Percentiles rank a stretch among this genome's conserved stretches.
These are phyloP conservation scores for Hesperia comma DNA, from an alignment of 2,888 invertebrate species.

Conservation along the genomic window DNA sequence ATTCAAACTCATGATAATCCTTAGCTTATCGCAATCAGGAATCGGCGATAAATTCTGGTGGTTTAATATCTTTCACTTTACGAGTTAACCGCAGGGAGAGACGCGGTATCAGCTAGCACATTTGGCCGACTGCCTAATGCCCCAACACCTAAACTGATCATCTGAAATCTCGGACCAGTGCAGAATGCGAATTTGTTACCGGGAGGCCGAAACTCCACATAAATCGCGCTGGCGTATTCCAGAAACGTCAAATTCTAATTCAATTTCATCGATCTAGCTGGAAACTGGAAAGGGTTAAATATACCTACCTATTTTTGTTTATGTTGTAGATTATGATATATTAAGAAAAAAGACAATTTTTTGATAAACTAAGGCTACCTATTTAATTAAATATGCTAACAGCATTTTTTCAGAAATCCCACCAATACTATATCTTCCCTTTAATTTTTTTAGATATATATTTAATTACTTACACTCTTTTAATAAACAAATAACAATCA, in stretches of 20 bases:
- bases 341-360: too few species aligned
- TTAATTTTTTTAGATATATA: too few species aligned
- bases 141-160: slow-evolving; percentile 24
- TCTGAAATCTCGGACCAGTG: slow-evolving; percentile 9
- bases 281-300: too few species aligned
- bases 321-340: not conserved
- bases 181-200: slow-evolving; percentile 12
- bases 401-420: too few species aligned
- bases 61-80: slow-evolving; percentile 12
- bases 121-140: slow-evolving; percentile 18
- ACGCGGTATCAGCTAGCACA: not conserved
- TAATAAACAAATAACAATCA: too few species aligned
- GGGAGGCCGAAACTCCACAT: slow-evolving; percentile 1
- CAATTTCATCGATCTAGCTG: too few species aligned
- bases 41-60: not conserved
- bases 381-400: too few species aligned
- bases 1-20: too few species aligned
- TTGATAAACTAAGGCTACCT: too few species aligned
- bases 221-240: not conserved
- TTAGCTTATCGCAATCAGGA: not conserved
- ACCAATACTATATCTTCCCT: too few species aligned
- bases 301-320: too few species aligned
- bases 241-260: slow-evolving; percentile 1
- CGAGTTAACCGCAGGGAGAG: slow-evolving; percentile 3
- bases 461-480: too few species aligned